phyloP scores from a whole-genome alignment of 2,888 invertebrate species.

The Aporophyla lueneburgensis region DNA sequence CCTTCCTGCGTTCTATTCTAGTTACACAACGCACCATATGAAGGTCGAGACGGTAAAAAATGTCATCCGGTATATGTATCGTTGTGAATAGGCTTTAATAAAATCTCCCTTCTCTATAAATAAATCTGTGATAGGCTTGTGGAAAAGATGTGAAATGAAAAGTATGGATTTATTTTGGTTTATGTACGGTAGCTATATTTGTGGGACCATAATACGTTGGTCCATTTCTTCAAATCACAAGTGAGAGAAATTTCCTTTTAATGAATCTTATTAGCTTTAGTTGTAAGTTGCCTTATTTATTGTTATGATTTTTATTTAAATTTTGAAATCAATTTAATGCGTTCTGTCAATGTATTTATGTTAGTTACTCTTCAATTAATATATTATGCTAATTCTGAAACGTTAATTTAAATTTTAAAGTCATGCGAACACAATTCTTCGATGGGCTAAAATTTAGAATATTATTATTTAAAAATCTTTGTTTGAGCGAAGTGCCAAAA shows the following conservation, averaged over 20 bases:
- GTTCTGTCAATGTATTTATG: background rate
- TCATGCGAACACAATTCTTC: background rate
- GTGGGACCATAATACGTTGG: constrained; percentile 49
- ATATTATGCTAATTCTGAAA: background rate
- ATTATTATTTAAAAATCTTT: constrained; percentile 40
- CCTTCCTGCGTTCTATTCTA: no score
- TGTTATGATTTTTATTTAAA: constrained; percentile 44
- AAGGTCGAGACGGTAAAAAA: no score
- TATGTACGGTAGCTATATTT: constrained; percentile 23
- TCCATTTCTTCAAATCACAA: constrained; percentile 33
- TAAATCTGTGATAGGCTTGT: constrained; percentile 75
- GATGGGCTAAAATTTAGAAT: constrained; percentile 13
- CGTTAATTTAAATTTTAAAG: background rate
- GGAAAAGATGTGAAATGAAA: constrained; percentile 38
- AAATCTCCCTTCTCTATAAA: constrained; percentile 44
- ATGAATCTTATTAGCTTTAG: constrained; percentile 59
- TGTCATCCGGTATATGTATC: no score
- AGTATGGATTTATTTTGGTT: constrained; percentile 43
- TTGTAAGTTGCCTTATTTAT: constrained; percentile 61
- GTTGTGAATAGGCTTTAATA: constrained; percentile 37
- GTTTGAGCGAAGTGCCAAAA: constrained; percentile 67
- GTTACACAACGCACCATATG: no score
- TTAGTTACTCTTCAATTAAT: background rate
- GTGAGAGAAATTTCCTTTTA: constrained; percentile 33
- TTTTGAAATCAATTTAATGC: constrained; percentile 6